Conservation (phyloP, 2,888 invertebrate genomes). For the Podotricha telesiphe region DNA sequence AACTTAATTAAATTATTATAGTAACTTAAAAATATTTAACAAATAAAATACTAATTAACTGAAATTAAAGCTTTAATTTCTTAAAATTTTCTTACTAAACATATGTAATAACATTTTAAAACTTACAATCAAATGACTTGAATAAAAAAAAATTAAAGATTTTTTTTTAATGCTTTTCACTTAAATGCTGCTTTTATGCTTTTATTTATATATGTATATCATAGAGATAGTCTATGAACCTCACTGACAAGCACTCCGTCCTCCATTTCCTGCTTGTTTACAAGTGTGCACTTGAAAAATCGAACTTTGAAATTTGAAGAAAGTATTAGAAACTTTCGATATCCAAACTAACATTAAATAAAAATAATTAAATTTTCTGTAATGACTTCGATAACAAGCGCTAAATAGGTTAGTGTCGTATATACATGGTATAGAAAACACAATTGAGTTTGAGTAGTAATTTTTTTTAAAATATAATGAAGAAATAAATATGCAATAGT, state of each 20-base stretch:
- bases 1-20: not conserved
- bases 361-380: too few relatives aligned
- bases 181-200: constrained; percentile 10
- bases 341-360: too few relatives aligned
- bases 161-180: not conserved
- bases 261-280: not conserved
- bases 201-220: not conserved
- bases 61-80: constrained; percentile 7
- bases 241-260: not conserved
- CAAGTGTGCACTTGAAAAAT: too few relatives aligned
- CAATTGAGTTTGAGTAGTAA: too few relatives aligned
- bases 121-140: constrained; percentile 14
- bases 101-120: not conserved
- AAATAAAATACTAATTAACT: not conserved
- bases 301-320: too few relatives aligned
- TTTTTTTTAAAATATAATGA: too few relatives aligned
- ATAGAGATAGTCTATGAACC: not conserved
- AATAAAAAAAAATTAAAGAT: not conserved
- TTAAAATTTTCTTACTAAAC: not conserved
- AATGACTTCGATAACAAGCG: too few relatives aligned
- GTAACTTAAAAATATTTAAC: not conserved
- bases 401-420: too few relatives aligned
- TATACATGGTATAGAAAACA: too few relatives aligned
- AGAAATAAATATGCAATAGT: too few relatives aligned
- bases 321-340: too few relatives aligned